Base-by-base conservation (phyloP, 1,140 invertebrate species). In the Drosophila orena region DNA sequence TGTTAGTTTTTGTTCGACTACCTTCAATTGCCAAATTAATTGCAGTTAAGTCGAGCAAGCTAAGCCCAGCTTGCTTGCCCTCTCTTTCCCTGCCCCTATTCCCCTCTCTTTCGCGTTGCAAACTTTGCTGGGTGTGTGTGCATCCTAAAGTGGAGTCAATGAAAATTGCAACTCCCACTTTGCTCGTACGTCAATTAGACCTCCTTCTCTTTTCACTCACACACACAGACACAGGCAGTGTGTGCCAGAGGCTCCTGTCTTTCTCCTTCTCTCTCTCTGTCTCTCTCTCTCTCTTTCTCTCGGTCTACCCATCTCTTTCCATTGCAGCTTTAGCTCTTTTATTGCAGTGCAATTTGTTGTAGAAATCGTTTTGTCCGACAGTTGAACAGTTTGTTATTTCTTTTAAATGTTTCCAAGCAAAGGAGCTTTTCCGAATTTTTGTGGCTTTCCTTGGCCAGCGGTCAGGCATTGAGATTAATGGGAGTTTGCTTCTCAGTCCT, bases 311-410 rank as follows among this genome's bases (percentile, higher is more conserved):
- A 11, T 44, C 57, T 49, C 44, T 38, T 40, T 34, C n/a, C 40
- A 44, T 12, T 38, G 70, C 66, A 50, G 24, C 61, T 65, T 61
- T 58, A 46, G 59, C 59, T 60, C 69, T 77, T 91, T 91, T 91
- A 91, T 91, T 91, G 89, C 78, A 89, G 81, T 85, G 89, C 84
- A 91, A 91, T 91, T 91, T 91, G 89, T 90, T 91, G 89, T 79
- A 90, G 89, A 91, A 70, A 91, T 91, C 89, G 89, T 83, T 91
- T 89, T 91, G 90, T 85, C 88, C 89, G 88, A 89, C 88, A 88
- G 73, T 91, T 90, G 85, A 89, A 84, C 84, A 89, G 84, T 89
- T 89, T 90, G 88, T 88, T 90, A 90, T 90, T 90, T 90, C 86
- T 90, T 90, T 88, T 88, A 83, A 90, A 83, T 80, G 79, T 79